phyloP scores from a whole-genome alignment of 1,140 invertebrate species.

The Dendroctonus ponderosae region DNA sequence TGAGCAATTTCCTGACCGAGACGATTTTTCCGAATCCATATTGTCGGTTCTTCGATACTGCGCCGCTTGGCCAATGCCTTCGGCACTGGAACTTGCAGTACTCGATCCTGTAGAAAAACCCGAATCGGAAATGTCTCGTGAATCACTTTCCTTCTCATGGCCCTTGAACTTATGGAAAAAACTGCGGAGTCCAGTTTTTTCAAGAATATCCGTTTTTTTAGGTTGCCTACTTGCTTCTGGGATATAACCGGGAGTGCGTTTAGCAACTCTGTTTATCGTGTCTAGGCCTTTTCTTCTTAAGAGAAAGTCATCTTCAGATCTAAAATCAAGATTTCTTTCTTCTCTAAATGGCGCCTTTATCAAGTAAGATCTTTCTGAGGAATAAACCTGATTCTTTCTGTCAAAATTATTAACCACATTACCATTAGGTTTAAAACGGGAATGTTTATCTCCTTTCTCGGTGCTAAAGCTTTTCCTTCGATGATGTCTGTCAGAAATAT shows the following conservation, averaged over 20 bases:
- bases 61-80: neutral
- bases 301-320: slow-evolving; percentile 13
- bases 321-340: neutral
- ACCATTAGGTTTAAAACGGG: neutral
- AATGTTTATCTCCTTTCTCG: neutral
- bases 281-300: slow-evolving; percentile 8
- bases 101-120: slow-evolving; percentile 15
- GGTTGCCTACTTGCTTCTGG: neutral
- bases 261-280: slow-evolving; percentile 4
- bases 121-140: slow-evolving; percentile 20
- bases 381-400: slow-evolving; percentile 11
- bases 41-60: no score
- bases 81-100: slow-evolving; percentile 3
- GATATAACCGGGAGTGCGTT: slow-evolving; percentile 16
- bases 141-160: neutral
- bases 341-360: neutral
- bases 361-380: slow-evolving; percentile 6
- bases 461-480: slow-evolving; percentile 13
- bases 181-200: slow-evolving; percentile 8
- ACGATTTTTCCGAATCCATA: no score
- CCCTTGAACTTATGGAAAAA: slow-evolving; percentile 19
- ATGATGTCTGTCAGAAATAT: slow-evolving; percentile 9
- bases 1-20: neutral
- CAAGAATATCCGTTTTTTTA: slow-evolving; percentile 7
- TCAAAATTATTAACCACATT: slow-evolving; percentile 19